A percentile compares a stretch with the other conserved stretches of the same genome.
Evolutionary conservation across 2,797 vertebrate species (phyloP).

Genomic region (Dromococcyx pavoninus): DNA sequence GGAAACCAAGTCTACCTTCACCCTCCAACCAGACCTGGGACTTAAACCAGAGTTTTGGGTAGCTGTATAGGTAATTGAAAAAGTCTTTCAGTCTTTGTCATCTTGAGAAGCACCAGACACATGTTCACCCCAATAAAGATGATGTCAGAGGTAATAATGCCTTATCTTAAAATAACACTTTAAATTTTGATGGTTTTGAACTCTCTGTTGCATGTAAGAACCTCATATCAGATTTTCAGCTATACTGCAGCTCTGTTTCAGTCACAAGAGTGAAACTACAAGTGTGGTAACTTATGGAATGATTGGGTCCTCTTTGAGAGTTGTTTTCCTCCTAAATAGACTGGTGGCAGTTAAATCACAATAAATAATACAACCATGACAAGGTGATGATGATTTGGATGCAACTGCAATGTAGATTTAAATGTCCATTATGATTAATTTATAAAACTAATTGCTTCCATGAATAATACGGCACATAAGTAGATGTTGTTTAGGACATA

Average conservation of each 20-base stretch:
- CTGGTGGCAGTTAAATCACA: conserved; percentile 10
- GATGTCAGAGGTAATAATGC: neutral
- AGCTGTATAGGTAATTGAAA: conserved; percentile 73
- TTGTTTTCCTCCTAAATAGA: conserved; percentile 41
- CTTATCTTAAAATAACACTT: neutral
- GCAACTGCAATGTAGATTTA: conserved; percentile 36
- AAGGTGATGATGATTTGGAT: conserved; percentile 42
- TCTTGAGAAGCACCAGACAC: conserved; percentile 84
- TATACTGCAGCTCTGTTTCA: neutral
- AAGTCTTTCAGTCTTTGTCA: conserved; percentile 78
- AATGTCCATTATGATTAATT: conserved; percentile 27
- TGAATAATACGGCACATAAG: neutral
- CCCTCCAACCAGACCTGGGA: conserved; percentile 69
- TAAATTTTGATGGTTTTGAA: neutral
- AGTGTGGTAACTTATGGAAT: neutral
- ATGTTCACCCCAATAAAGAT: neutral
- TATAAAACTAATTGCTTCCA: conserved; percentile 51
- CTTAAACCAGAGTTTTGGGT: conserved; percentile 63
- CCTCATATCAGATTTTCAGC: neutral
- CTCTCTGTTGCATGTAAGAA: neutral
- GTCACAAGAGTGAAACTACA: neutral
- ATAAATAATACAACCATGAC: conserved; percentile 35
- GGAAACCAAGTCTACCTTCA: conserved; percentile 62
- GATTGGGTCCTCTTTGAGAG: neutral
- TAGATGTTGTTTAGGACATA: conserved; percentile 23